A percentile compares a stretch with the other conserved stretches of the same genome.
These are phyloP conservation scores for Novumbra hubbsi DNA, from an alignment of 2,797 vertebrate species.

Conservation along the genomic window DNA sequence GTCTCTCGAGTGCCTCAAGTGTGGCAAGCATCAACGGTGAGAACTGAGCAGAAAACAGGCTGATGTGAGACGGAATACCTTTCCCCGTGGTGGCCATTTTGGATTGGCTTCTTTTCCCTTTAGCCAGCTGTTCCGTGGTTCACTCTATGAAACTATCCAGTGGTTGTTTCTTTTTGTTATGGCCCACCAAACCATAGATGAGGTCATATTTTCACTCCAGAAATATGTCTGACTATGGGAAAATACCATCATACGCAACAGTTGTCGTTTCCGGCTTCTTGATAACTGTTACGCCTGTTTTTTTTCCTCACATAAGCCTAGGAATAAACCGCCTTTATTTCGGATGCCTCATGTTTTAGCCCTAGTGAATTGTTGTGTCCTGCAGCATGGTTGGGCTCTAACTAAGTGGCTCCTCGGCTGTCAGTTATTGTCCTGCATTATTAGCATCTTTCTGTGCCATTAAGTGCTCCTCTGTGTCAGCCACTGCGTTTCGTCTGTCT, in stretches of 20 bases:
- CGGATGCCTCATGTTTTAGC: conserved; percentile 20
- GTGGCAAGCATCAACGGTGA: conserved; percentile 30
- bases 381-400: conserved; percentile 2
- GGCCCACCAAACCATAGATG: not conserved
- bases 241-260: not conserved
- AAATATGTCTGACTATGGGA: not conserved
- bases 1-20: too few species aligned
- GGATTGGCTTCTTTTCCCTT: not conserved
- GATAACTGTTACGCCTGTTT: not conserved
- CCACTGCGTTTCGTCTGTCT: conserved; percentile 13
- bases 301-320: not conserved
- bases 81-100: conserved; percentile 1
- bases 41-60: conserved; percentile 32
- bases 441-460: conserved; percentile 49
- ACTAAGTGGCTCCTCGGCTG: not conserved
- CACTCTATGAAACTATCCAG: too few species aligned
- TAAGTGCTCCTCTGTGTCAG: conserved; percentile 38
- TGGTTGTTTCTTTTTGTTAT: not conserved
- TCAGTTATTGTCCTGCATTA: conserved; percentile 56
- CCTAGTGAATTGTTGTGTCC: conserved; percentile 30
- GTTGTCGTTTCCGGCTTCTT: not conserved
- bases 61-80: not conserved
- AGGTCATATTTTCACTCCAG: not conserved
- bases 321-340: not conserved
- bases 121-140: too few species aligned